Conservation (phyloP, 2,888 invertebrate genomes). For the Ellobium chinense region DNA sequence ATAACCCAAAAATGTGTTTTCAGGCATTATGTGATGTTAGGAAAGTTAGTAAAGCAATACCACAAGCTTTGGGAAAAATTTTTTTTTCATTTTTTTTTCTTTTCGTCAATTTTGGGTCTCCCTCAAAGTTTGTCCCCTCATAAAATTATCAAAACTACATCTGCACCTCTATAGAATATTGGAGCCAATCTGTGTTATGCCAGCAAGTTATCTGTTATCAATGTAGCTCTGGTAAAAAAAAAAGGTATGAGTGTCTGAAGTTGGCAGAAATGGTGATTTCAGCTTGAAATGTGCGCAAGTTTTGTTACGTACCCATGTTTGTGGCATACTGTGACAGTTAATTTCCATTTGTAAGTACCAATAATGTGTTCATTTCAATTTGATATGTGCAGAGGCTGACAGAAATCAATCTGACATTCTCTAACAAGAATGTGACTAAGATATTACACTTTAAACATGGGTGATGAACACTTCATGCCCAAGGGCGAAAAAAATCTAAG, state of each 20-base stretch:
- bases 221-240: neutral
- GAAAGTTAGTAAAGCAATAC: too few relatives aligned
- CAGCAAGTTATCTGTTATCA: neutral
- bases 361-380: neutral
- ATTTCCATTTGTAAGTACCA: neutral
- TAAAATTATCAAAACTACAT: neutral
- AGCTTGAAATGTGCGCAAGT: neutral
- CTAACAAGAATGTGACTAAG: neutral
- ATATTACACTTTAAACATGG: neutral
- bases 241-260: neutral
- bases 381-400: neutral
- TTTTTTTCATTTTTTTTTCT: neutral
- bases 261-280: neutral
- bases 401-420: neutral
- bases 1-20: too few relatives aligned
- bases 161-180: neutral
- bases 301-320: neutral
- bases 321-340: neutral
- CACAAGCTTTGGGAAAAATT: too few relatives aligned
- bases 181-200: neutral
- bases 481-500: neutral
- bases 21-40: too few relatives aligned
- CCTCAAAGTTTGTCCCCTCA: neutral
- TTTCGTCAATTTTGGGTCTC: neutral
- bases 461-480: neutral